Base-by-base conservation (phyloP, 2,797 vertebrate species). In the Lindbergichthys nudifrons region DNA sequence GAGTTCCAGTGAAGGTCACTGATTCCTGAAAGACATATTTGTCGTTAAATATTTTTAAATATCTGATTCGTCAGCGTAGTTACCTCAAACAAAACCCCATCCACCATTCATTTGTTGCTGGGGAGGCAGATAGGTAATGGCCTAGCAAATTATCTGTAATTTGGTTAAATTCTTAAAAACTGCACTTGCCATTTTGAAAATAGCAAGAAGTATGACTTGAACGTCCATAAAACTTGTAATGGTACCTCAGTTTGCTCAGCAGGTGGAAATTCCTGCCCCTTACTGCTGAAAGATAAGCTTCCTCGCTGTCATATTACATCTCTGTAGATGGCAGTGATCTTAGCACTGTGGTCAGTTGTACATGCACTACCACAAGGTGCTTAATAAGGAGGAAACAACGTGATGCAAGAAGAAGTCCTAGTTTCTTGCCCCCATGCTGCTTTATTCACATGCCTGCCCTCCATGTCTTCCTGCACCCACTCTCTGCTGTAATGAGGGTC, bases 401-500 rank as follows among this genome's bases (percentile, higher is more conserved):
- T 80, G 82, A 87, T 6, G 83, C 85, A 88, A 87, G 79, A 88
- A 87, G 79, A 58, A 64, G 82, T 70, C 77, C 75, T 75, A 68
- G 58, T 76, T 70, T 71, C 82, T 80, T 54, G 62, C 65, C 84
- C 78, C 83, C 88, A 64, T 73, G 84, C 78, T 64, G 85, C 70
- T 85, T 80, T 75, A 72, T 80, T 72, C 88, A 79, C 86, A 80
- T 59, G 45, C 73, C 26, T 15, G 54, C 48, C 64, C 48, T 23
- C 83, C 68, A 8, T 15, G 73, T 85, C 71, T 79, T 67, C 51
- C 74, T 76, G 77, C 83, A 87, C 83, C 86, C 85, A 88, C 88
- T 84, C 70, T 53, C 77, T 43, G 89, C 84, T 73, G 87, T 93
- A 92, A 93, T 90, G 88, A 92, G 88, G 75, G 68, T 73, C 85